Base-by-base conservation (phyloP, 2,888 invertebrate species). In the Drosophila pegasa region DNA sequence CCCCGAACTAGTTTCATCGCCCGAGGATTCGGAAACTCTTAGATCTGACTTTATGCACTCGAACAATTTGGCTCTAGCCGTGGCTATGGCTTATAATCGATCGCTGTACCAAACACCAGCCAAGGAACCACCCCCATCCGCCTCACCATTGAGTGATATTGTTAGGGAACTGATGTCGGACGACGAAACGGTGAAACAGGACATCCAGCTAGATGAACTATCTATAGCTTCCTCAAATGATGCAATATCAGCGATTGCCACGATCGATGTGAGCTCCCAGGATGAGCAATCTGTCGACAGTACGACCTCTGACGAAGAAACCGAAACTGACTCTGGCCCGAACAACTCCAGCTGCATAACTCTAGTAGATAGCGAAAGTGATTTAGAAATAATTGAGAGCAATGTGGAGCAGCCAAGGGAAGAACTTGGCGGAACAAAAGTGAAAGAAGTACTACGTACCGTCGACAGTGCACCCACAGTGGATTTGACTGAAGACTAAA, bases 1-100 rank as follows among this genome's bases (percentile, higher is more conserved):
- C 16, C 45, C n/a, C 31, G 14, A 14, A 31, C 6, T 31, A 18
- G 14, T 12, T 29, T 10, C 7, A 12, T 18, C 45, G 6, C 6
- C 31, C 5, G 8, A 31, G 3, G 14, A 48, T 1, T 22, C 14
- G 22, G 48, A n/a, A 33, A 12, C 52, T 48, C 25, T 16, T 37
- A 45, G 0, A 62, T 25, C 5, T 10, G 27, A 57, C 20, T 65
- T 8, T 37, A 59, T 58, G 9, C 63, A 60, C 18, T 75, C 75
- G 29, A 78, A 52, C 14, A 74, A 54, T 56, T 68, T 75, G 50
- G 62, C 83, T 1, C 10, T 78, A 5, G 78, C 79, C 1, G 71
- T 79, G 10, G 81, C 77, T 25, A 80, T 89, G 71, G 85, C 82
- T 22, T 90, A 78, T 43, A 59, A 58, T 37, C 87, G 89, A 58